Percentiles rank a stretch among this genome's conserved stretches.
These are phyloP conservation scores for Neoaliturus tenellus DNA, from an alignment of 2,888 invertebrate species.

Conservation along the genomic window DNA sequence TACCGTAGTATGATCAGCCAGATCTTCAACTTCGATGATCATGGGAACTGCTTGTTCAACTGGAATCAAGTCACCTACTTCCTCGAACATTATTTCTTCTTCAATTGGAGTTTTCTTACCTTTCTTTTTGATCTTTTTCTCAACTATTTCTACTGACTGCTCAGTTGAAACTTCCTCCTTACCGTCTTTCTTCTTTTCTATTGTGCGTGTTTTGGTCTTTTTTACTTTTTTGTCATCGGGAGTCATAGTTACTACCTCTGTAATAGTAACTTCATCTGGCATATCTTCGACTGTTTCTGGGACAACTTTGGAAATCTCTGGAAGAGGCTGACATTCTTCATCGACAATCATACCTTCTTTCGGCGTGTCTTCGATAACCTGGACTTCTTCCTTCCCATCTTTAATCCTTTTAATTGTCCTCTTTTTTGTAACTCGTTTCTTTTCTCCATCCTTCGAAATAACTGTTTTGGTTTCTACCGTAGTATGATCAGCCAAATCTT, in stretches of 20 bases:
- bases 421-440: constrained; percentile 73
- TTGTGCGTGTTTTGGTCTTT: constrained; percentile 52
- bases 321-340: constrained; percentile 65
- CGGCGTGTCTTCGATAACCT: constrained; percentile 70
- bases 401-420: constrained; percentile 67
- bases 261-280: constrained; percentile 70
- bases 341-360: constrained; percentile 67
- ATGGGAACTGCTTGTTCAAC: constrained; percentile 52
- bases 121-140: constrained; percentile 58
- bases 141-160: constrained; percentile 54
- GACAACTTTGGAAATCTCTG: constrained; percentile 68
- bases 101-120: constrained; percentile 54
- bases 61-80: constrained; percentile 45
- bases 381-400: constrained; percentile 71
- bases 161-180: constrained; percentile 57
- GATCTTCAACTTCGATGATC: constrained; percentile 10
- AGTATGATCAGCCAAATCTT: constrained; percentile 73
- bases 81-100: constrained; percentile 57
- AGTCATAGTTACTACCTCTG: constrained; percentile 67
- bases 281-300: constrained; percentile 67
- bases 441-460: constrained; percentile 70
- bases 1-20: constrained; percentile 34
- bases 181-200: constrained; percentile 59
- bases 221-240: constrained; percentile 42
- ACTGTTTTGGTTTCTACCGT: constrained; percentile 65